Evolutionary conservation across 2,888 invertebrate species (phyloP).

Genomic region (Miltochrista miniata): DNA sequence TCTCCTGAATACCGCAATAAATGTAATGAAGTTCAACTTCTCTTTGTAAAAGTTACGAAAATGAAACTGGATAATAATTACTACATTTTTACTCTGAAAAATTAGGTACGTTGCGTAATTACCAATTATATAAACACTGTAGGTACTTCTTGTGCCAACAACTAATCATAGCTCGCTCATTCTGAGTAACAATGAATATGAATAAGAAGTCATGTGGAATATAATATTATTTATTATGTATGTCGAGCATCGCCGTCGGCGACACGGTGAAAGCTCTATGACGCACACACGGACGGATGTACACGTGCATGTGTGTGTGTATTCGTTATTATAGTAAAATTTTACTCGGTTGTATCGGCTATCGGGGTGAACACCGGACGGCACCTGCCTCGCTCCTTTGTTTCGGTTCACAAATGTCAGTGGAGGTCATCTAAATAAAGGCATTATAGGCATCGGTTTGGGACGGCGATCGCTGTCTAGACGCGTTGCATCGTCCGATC

Average conservation of each 20-base stretch:
- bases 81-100: too few relatives aligned
- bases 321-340: conserved; percentile 63
- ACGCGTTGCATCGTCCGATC: conserved; percentile 80
- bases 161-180: too few relatives aligned
- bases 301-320: conserved; percentile 53
- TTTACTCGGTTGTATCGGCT: conserved; percentile 59
- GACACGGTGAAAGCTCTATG: conserved; percentile 72
- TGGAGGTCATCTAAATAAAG: conserved; percentile 82
- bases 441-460: conserved; percentile 71
- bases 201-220: conserved; percentile 43
- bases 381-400: conserved; percentile 80
- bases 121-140: too few relatives aligned
- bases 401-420: conserved; percentile 80
- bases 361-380: conserved; percentile 59
- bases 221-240: conserved; percentile 47
- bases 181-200: conserved; percentile 49
- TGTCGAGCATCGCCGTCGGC: conserved; percentile 56
- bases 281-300: conserved; percentile 39
- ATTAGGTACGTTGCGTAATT: too few relatives aligned
- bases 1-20: background rate
- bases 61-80: too few relatives aligned
- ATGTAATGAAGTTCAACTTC: background rate
- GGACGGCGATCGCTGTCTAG: conserved; percentile 78
- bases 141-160: too few relatives aligned
- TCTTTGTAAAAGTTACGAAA: too few relatives aligned